These are phyloP conservation scores for Adelges cooleyi DNA, from an alignment of 1,140 invertebrate genomes.

Conservation along the genomic window DNA sequence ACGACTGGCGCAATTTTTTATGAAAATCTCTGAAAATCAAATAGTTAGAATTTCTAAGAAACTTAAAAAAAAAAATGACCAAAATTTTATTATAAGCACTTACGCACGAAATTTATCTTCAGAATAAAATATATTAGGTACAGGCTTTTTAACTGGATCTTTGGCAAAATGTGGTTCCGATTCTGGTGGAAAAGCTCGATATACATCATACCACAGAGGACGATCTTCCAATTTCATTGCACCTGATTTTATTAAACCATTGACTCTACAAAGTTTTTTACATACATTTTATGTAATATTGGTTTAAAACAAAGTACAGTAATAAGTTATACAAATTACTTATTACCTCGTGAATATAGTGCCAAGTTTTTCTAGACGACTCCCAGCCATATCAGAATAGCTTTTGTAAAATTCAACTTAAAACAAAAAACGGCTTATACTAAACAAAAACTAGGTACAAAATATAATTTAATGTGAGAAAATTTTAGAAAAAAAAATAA, in stretches of 20 bases:
- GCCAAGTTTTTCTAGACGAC: constrained; percentile 58
- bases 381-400: constrained; percentile 53
- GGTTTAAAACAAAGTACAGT: neutral
- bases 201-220: constrained; percentile 84
- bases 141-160: constrained; percentile 43
- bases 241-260: constrained; percentile 59
- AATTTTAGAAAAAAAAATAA: too few species aligned
- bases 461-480: too few species aligned
- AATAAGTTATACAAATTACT: neutral
- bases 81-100: constrained; percentile 22
- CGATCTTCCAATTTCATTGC: constrained; percentile 62
- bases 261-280: too few species aligned
- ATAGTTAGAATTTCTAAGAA: too few species aligned
- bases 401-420: too few species aligned
- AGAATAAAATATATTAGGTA: constrained; percentile 65
- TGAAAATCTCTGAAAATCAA: neutral
- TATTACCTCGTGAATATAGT: constrained; percentile 52
- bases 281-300: too few species aligned
- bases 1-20: neutral
- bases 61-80: too few species aligned
- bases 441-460: too few species aligned
- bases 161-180: constrained; percentile 60
- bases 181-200: constrained; percentile 73
- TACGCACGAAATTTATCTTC: constrained; percentile 71
- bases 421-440: too few species aligned